Base-by-base conservation (phyloP, 2,888 invertebrate species). In the Standfussiana lucernea region DNA sequence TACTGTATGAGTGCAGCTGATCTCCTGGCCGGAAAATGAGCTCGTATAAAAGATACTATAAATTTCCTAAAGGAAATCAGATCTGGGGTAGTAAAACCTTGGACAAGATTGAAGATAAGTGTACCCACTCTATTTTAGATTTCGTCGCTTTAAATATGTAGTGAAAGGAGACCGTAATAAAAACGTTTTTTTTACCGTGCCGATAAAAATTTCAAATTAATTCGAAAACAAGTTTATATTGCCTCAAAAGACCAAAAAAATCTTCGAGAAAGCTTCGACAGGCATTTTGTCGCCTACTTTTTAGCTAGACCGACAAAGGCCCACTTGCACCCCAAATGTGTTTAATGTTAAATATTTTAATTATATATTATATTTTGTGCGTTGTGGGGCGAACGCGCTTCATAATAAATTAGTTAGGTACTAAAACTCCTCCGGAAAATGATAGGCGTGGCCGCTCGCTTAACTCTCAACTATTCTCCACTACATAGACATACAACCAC, bases 1-100 rank as follows among this genome's bases (percentile, higher is more conserved):
- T 84, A 89, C 81, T 86, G 65, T 70, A 71, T 84, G 84, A 77
- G 71, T 77, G 76, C 88, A 88, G 86, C 88, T 88, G 88, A 86
- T 90, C 83, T 77, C 53, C 28, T 71, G 72, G 59, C 79, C 66
- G 79, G 72, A 72, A 77, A 88, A 76, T 77, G 77, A 75, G 80
- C 72, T 82, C 75, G 67, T 78, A 80, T 87, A 84, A 82, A 83
- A 62, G 71, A 53, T 85, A 78, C 78, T 82, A 82, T 79, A 85
- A 77, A 75, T 83, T 83, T 80, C 76, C 68, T 73, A 53, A 67
- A 78, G 50, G 61, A 77, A 84, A 84, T 83, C 83, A 78, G 62
- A 74, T 59, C 61, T 35, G 24, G 59, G 61, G 50, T 84, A 74
- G 82, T 84, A 84, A 81, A 82, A 70, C 62, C 66, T 56, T 78